Evolutionary conservation across 2,797 vertebrate species (phyloP), one percentile per base, ranked within the genome.

Genomic region (Hipposideros larvatus): DNA sequence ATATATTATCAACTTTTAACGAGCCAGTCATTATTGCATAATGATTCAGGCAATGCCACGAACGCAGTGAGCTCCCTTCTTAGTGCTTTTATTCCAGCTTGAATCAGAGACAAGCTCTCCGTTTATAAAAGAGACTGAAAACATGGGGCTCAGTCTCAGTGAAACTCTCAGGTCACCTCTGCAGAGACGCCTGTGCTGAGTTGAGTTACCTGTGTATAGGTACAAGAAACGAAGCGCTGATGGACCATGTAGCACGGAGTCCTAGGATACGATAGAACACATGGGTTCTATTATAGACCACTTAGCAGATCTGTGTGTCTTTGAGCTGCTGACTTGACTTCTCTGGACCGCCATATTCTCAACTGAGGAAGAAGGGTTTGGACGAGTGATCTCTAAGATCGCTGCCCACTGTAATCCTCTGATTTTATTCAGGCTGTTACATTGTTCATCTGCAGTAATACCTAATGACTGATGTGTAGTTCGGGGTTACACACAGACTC

Each of bases 11-110:
- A 16, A 0, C 71, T 94, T 90, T 0, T 88, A 96, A 51, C 24
- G 43, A 53, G 74, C 77, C 28, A 24, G 5, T 96, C 87, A 37
- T 68, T 88, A 8, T 93, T 91, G 63, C 57, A 7, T 48, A 92
- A 57, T 22, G 57, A 65, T 34, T 2, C n/a, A 74, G 65, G 13
- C 28, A 61, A 22, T 61, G 55, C 78, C 59, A 15, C n/a, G 75
- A 46, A 48, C 9, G 95, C 87, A 46, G 37, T 37, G 37, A 37
- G 10, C 34, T 79, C 66, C 7, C 75, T 82, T 94, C 86, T 91
- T 21, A 28, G 34, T 43, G n/a, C 73, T 53, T 63, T 63, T 59
- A 77, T 78, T 90, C 51, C 59, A 73, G 66, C 8, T 55, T 31
- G 51, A 59, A 57, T 82, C n/a, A 51, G 1, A 43, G 46, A 65